These are phyloP conservation scores for Druceiella hillmani DNA, from an alignment of 2,888 invertebrate genomes.

Conservation along the genomic window DNA sequence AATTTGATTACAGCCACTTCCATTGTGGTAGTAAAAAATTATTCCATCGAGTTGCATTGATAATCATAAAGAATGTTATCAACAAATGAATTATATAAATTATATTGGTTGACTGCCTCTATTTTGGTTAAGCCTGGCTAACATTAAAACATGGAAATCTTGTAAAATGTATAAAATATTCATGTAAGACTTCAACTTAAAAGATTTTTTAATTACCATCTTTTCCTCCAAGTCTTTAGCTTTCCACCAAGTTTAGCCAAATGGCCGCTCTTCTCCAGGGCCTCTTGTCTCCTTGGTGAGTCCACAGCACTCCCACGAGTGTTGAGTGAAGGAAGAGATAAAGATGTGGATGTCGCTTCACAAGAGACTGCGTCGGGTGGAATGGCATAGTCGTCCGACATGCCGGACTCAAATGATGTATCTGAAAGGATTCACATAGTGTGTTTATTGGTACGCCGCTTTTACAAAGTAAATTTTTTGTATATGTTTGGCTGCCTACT, in stretches of 20 bases:
- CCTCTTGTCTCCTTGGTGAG: conserved; percentile 57
- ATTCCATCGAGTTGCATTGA: too few relatives aligned
- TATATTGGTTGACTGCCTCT: too few relatives aligned
- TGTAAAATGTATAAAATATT: too few relatives aligned
- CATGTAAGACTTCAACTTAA: too few relatives aligned
- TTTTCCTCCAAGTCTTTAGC: conserved; percentile 92
- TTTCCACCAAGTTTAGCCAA: conserved; percentile 90
- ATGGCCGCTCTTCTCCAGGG: conserved; percentile 84
- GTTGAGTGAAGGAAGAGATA: conserved; percentile 62
- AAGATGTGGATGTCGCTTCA: conserved; percentile 72
- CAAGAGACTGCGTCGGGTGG: conserved; percentile 90
- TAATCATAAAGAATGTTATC: too few relatives aligned
- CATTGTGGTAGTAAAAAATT: too few relatives aligned
- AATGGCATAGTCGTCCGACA: conserved; percentile 94
- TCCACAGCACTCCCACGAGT: conserved; percentile 25
- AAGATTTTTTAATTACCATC: too few relatives aligned
- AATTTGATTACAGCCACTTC: too few relatives aligned
- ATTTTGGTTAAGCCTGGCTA: too few relatives aligned
- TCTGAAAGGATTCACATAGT: conserved; percentile 54
- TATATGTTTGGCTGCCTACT: too few relatives aligned
- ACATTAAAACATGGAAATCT: too few relatives aligned
- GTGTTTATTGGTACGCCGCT: background rate
- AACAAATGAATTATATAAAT: too few relatives aligned
- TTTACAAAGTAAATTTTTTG: background rate
- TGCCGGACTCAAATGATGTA: conserved; percentile 87